These are phyloP conservation scores for Geotrupes spiniger DNA, from an alignment of 2,888 invertebrate genomes.

Conservation along the genomic window DNA sequence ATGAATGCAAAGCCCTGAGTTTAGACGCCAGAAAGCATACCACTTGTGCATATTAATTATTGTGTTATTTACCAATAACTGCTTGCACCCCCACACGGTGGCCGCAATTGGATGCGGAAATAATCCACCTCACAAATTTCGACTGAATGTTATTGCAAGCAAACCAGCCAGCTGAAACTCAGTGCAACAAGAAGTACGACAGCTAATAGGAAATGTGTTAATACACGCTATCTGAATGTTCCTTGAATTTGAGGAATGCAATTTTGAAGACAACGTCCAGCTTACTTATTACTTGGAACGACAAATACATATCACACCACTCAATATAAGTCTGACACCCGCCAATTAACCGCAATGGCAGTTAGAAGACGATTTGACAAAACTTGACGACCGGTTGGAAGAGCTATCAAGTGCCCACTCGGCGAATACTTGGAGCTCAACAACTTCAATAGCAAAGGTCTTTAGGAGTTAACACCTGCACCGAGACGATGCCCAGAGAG, in stretches of 20 bases:
- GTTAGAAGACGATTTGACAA: not conserved
- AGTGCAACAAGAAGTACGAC: not conserved
- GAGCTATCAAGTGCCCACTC: not conserved
- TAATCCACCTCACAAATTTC: not conserved
- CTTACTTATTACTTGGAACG: not conserved
- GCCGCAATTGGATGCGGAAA: too few relatives aligned
- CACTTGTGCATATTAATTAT: slow-evolving; percentile 5
- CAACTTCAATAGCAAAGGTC: slow-evolving; percentile 24
- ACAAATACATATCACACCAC: not conserved
- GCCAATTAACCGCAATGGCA: slow-evolving; percentile 4
- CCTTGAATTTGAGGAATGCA: not conserved
- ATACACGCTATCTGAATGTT: too few relatives aligned
- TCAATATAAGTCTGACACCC: not conserved
- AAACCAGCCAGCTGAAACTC: not conserved
- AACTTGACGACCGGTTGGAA: not conserved
- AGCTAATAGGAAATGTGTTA: not conserved
- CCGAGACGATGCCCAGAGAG: too few relatives aligned
- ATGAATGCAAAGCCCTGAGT: not conserved
- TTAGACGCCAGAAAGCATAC: slow-evolving; percentile 2
- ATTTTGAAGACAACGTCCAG: not conserved
- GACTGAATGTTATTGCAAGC: slow-evolving; percentile 1
- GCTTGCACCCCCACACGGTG: not conserved
- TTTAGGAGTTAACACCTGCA: too few relatives aligned
- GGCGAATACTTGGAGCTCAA: not conserved
- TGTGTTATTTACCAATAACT: slow-evolving; percentile 1